Base-by-base conservation (phyloP, 2,113 vertebrate genomes). In the Brevimyrus niger region DNA sequence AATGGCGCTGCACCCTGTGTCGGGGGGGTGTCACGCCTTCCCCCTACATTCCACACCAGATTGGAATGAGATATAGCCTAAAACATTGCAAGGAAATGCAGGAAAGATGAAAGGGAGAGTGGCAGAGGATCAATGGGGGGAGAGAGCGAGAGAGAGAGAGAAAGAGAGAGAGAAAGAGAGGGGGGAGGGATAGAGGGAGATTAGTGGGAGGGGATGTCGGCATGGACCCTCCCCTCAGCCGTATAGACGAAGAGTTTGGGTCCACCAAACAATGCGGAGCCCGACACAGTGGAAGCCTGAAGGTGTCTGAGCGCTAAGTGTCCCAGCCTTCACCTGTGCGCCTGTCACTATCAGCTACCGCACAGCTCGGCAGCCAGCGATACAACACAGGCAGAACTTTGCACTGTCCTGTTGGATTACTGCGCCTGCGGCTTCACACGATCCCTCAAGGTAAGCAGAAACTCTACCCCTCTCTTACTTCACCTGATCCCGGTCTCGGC, bases 381-480 rank as follows among this genome's bases (percentile, higher is more conserved):
- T 42, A 80, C 17, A 21, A 80, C 69, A 17, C 69, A 38, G 13
- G 0, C 69, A 38, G 69, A 38, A 47, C 38, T 35, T 27, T 42
- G 44, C 86, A 50, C 69, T 90, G 84, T 8, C 2, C 35, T 82
- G 65, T 69, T 23, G 91, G 90, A 92, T 91, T 88, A 89, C 47
- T 87, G 51, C 31, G 8, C 51, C 53, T 86, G 51, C 50, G 42
- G 87, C 35, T 53, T 58, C 76, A 89, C 27, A 17, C 27, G 0
- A 23, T 23, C 83, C n/a, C 61, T 84, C 65, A 89, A 91, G 92
- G 91, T 92, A 91, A 89, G 91, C 31, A 4, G n/a, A 47, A 83
- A 35, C 87, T 80, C n/a, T 80, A 80, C 15, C 6, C 35, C 86
- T 88, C 83, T 58, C 17, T 82, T 48, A 27, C 65, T 88, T 10